Percentiles rank a stretch among this genome's conserved stretches.
Evolutionary conservation across 2,113 vertebrate species (phyloP).

Genomic region (Nothocercus nigrocapillus): DNA sequence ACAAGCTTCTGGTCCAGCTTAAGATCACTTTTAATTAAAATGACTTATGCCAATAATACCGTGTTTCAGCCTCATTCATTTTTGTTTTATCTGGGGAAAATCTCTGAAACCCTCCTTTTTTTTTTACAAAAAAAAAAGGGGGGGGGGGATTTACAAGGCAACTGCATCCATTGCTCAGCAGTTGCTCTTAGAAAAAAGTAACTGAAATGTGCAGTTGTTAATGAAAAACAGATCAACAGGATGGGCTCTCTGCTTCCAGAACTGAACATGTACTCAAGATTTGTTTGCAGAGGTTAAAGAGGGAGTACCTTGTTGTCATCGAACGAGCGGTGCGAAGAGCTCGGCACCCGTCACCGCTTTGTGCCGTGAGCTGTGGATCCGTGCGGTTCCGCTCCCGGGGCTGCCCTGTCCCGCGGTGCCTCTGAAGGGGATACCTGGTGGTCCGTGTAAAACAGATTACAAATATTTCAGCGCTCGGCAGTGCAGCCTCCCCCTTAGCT

Average conservation of each 20-base stretch:
- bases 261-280: not conserved
- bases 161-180: not conserved
- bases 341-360: not conserved
- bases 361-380: not conserved
- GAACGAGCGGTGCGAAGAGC: rapidly evolving
- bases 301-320: not conserved
- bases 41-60: not conserved
- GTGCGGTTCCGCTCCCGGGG: no score
- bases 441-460: not conserved
- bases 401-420: not conserved
- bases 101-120: not conserved
- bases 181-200: not conserved
- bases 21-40: constrained; percentile 3
- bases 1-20: constrained; percentile 23
- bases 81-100: not conserved
- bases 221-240: not conserved
- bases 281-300: not conserved
- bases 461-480: not conserved
- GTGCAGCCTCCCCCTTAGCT: not conserved
- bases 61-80: not conserved
- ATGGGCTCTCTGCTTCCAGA: not conserved
- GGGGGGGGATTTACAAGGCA: not conserved
- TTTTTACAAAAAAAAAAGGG: not conserved
- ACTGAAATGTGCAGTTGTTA: not conserved
- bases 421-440: not conserved